These are phyloP conservation scores for Glaucomys volans DNA, from an alignment of 2,113 vertebrate species.

Conservation along the genomic window DNA sequence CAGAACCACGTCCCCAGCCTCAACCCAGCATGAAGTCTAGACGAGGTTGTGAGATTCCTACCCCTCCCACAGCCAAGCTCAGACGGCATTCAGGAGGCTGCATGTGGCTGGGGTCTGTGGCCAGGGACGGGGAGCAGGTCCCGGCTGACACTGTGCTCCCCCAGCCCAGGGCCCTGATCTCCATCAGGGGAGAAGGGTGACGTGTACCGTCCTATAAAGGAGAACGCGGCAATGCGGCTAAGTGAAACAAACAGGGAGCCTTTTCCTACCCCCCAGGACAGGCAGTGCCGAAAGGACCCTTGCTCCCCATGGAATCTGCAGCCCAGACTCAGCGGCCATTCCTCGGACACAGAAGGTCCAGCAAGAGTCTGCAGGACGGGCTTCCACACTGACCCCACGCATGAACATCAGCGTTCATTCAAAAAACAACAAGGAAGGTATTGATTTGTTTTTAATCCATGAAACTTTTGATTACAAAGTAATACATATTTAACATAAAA, in stretches of 20 bases:
- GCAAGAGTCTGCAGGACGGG: no score
- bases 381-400: neutral
- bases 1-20: slow-evolving; percentile 80
- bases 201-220: slow-evolving; percentile 83
- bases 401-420: neutral
- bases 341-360: no score
- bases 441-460: neutral
- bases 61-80: slow-evolving; percentile 76
- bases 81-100: slow-evolving; percentile 45
- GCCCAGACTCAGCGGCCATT: no score
- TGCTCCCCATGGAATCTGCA: no score
- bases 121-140: neutral
- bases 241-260: slow-evolving; percentile 78
- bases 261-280: neutral
- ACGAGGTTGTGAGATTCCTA: slow-evolving; percentile 63
- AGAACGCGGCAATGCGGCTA: slow-evolving; percentile 54
- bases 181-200: slow-evolving; percentile 86
- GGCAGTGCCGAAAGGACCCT: no score
- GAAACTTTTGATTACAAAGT: neutral
- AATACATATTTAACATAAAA: neutral
- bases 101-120: slow-evolving; percentile 32
- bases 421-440: neutral
- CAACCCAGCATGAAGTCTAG: slow-evolving; percentile 73
- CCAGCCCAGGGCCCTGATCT: slow-evolving; percentile 65
- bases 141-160: slow-evolving; percentile 45